phyloP scores from a whole-genome alignment of 2,888 invertebrate species.

The Lepidochitona cinerea region DNA sequence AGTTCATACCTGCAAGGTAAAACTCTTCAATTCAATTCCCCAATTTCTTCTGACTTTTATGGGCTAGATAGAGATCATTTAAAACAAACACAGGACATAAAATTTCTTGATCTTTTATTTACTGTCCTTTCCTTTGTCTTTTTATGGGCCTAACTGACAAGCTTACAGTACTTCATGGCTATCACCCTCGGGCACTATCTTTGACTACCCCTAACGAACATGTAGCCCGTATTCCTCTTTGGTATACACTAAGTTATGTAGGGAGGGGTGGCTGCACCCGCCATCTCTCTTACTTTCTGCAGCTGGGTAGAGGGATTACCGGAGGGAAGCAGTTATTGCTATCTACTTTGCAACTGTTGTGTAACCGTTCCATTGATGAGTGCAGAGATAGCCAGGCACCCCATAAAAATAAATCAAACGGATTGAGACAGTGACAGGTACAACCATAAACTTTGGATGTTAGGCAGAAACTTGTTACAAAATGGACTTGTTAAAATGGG shows the following conservation, averaged over 20 bases:
- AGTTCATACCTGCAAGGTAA: neutral
- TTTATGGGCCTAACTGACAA: neutral
- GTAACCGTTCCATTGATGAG: neutral
- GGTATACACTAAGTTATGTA: no score
- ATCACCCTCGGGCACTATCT: no score
- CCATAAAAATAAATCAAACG: constrained; percentile 6
- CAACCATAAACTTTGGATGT: neutral
- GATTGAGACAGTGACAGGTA: neutral
- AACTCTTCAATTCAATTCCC: neutral
- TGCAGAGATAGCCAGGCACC: neutral
- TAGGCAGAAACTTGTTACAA: no score
- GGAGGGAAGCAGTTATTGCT: neutral
- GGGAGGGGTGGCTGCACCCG: no score
- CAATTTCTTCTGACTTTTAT: neutral
- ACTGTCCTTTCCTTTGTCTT: neutral
- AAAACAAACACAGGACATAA: neutral
- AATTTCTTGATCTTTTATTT: neutral
- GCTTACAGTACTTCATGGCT: no score
- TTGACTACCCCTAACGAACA: neutral
- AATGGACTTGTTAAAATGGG: neutral
- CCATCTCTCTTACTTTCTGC: no score
- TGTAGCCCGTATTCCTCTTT: neutral
- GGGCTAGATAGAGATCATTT: neutral
- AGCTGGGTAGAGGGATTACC: no score
- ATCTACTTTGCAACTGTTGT: no score